These are phyloP conservation scores for Colinus virginianus DNA, from an alignment of 2,113 vertebrate species.

Conservation along the genomic window DNA sequence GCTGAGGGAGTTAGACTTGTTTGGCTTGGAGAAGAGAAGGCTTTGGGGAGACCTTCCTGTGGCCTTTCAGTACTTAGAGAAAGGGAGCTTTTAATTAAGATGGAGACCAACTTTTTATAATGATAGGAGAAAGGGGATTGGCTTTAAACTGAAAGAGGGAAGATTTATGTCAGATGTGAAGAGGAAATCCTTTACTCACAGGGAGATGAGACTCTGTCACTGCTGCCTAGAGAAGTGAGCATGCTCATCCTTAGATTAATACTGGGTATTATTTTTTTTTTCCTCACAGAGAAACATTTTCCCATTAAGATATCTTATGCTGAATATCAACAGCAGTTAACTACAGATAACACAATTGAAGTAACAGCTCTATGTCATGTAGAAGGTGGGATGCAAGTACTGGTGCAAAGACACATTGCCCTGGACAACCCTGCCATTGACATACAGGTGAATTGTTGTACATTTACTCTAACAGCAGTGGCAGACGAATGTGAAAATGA, in stretches of 20 bases:
- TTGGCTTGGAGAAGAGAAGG: neutral
- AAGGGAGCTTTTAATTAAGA: neutral
- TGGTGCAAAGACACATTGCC: slow-evolving; percentile 72
- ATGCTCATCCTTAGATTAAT: neutral
- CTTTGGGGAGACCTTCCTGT: neutral
- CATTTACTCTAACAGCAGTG: neutral
- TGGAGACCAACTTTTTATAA: neutral
- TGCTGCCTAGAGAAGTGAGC: neutral
- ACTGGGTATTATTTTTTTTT: neutral
- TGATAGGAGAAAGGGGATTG: neutral
- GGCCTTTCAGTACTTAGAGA: neutral
- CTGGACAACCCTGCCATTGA: slow-evolving; percentile 76
- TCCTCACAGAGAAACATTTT: slow-evolving; percentile 65
- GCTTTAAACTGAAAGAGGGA: neutral
- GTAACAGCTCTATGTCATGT: slow-evolving; percentile 77
- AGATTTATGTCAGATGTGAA: neutral
- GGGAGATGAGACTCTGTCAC: neutral
- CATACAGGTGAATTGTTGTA: slow-evolving; percentile 73
- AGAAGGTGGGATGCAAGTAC: slow-evolving; percentile 52
- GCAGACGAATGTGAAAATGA: neutral
- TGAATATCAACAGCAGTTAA: slow-evolving; percentile 77
- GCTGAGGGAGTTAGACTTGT: neutral
- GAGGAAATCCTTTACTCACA: neutral
- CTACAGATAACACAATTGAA: slow-evolving; percentile 79
- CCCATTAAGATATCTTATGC: slow-evolving; percentile 74